These are phyloP conservation scores for Etheostoma spectabile DNA, from an alignment of 2,113 vertebrate species.

Conservation along the genomic window DNA sequence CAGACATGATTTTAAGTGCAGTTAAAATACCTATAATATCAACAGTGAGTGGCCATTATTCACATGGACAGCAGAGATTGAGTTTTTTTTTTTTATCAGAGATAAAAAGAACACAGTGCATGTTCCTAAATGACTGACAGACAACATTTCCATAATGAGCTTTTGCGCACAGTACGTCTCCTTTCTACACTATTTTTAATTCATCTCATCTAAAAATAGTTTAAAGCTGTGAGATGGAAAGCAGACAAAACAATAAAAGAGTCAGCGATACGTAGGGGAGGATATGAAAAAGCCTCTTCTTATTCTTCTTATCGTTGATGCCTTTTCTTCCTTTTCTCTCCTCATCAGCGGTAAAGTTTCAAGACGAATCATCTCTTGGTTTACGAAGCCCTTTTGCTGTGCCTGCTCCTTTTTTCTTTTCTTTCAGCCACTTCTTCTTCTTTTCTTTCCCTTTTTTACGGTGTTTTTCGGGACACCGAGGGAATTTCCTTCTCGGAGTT, in stretches of 20 bases:
- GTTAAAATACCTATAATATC: constrained; percentile 65
- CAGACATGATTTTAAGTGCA: constrained; percentile 75
- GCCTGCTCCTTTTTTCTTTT: constrained; percentile 16
- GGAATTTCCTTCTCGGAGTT: constrained; percentile 41
- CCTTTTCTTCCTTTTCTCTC: constrained; percentile 48
- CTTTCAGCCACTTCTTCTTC: constrained; percentile 36
- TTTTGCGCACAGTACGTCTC: constrained; percentile 45
- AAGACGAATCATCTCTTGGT: constrained; percentile 51
- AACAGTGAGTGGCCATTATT: constrained; percentile 83
- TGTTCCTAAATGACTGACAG: constrained; percentile 50
- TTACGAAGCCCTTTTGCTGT: constrained; percentile 48
- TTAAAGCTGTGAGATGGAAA: constrained; percentile 58
- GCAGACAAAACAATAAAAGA: constrained; percentile 61
- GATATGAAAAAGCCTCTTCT: constrained; percentile 54
- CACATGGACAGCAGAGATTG: constrained; percentile 67
- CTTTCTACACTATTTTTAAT: constrained; percentile 59
- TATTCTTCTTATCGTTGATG: constrained; percentile 49
- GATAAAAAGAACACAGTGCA: constrained; percentile 42
- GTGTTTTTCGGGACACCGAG: constrained; percentile 34
- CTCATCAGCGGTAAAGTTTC: constrained; percentile 60
- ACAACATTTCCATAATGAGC: constrained; percentile 55
- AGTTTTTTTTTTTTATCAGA: constrained; percentile 28
- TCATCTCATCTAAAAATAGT: constrained; percentile 73
- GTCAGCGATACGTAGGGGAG: constrained; percentile 39
- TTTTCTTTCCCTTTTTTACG: constrained; percentile 24